A percentile compares a stretch with the other conserved stretches of the same genome.
These are phyloP conservation scores for Typhlichthys subterraneus DNA, from an alignment of 2,797 vertebrate species.

Conservation along the genomic window DNA sequence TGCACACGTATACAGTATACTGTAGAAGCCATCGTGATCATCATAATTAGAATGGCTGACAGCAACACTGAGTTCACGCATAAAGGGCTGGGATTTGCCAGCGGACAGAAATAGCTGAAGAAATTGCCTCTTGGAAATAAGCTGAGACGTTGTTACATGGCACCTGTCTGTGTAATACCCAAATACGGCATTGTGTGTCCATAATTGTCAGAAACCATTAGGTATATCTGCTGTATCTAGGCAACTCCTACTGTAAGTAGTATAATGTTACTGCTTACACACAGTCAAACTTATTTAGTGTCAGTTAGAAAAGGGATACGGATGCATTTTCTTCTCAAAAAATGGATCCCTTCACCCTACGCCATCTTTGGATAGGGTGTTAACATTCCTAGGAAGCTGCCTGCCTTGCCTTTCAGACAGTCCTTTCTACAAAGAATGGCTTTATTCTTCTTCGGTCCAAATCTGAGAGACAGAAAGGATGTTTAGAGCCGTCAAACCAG, in stretches of 20 bases:
- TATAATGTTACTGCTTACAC: conserved; percentile 18
- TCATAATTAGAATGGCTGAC: conserved; percentile 9
- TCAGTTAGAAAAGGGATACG: conserved; percentile 12
- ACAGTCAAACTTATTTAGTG: conserved; percentile 22
- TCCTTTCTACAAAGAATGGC: conserved; percentile 53
- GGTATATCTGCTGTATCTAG: conserved; percentile 26
- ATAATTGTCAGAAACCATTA: conserved; percentile 34
- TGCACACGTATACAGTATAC: not conserved
- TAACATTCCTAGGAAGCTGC: conserved; percentile 34
- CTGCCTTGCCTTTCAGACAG: conserved; percentile 33
- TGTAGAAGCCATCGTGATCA: conserved; percentile 12
- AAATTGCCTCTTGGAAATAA: conserved; percentile 29
- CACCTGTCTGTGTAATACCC: conserved; percentile 25
- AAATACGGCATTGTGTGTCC: conserved; percentile 37
- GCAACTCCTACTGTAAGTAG: conserved; percentile 17
- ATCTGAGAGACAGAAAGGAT: conserved; percentile 58
- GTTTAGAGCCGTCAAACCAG: no score
- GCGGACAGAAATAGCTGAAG: conserved; percentile 11
- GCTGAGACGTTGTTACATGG: conserved; percentile 40
- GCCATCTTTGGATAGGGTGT: conserved; percentile 14
- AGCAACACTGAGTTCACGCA: not conserved
- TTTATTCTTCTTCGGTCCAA: conserved; percentile 58
- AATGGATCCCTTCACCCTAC: conserved; percentile 17
- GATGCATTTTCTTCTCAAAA: conserved; percentile 12
- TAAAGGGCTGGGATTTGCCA: conserved; percentile 18